Evolutionary conservation across 2,797 vertebrate species (phyloP), one percentile per base, ranked within the genome.

Genomic region (Amniataba percoides): DNA sequence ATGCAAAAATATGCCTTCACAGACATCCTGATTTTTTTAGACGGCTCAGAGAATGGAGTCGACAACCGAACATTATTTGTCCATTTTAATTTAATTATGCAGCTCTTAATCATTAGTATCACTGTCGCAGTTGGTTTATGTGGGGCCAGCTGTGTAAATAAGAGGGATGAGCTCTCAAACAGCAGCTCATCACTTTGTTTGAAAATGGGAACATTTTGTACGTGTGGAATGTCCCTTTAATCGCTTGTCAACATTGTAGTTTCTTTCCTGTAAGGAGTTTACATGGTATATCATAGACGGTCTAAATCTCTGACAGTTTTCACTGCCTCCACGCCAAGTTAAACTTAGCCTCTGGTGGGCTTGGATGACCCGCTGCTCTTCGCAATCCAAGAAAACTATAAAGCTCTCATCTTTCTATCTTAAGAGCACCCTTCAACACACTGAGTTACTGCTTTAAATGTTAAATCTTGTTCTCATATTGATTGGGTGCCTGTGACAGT

Each of bases 321-420:
- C 31, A 73, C 61, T 77, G 70, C 58, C 64, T 75, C 21, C 11
- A 13, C 0, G 80, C 78, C 84, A 90, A 88, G 64, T 86, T 49
- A 84, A 87, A 88, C 73, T 80, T 81, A 61, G 52, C 56, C 79
- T 86, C 62, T 71, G 43, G n/a, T 72, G 70, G 60, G 48, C 81
- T 88, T 80, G 81, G 70, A 82, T 75, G 78, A 85, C 81, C 78
- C 46, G 8, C 52, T 21, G 42, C 31, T 75, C 51, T 72, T 57
- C 34, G 65, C 55, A 39, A 62, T 72, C 63, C 71, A 81, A 76
- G 64, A 76, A 86, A 84, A 75, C 56, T 61, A 51, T 55, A 39
- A 52, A 75, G 68, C 40, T 60, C 46, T 49, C 73, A 71, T 80
- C 57, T 39, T 67, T 42, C 56, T 69, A 56, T 81, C 43, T 83